phyloP scores from a whole-genome alignment of 2,888 invertebrate species.

The Sphaeridia pumilis region DNA sequence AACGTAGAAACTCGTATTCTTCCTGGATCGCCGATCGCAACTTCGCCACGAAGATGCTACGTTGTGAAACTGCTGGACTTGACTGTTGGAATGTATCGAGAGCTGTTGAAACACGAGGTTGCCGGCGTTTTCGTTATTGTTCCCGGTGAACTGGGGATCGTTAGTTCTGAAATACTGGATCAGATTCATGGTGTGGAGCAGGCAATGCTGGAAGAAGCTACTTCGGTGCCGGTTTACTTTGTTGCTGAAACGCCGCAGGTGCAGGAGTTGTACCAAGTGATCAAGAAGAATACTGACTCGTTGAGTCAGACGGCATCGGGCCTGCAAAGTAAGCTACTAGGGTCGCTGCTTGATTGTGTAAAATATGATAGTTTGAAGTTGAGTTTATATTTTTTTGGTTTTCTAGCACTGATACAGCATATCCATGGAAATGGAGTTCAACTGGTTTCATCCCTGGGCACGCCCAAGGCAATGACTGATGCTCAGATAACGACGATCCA shows the following conservation, averaged over 20 bases:
- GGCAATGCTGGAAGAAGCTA: conserved; percentile 66
- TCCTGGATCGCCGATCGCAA: conserved; percentile 31
- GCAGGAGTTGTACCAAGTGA: conserved; percentile 60
- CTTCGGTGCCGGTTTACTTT: conserved; percentile 78
- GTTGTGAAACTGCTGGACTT: conserved; percentile 56
- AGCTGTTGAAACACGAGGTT: conserved; percentile 58
- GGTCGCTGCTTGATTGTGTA: neutral
- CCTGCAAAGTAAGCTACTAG: conserved; percentile 48
- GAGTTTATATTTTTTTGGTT: neutral
- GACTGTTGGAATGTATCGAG: conserved; percentile 61
- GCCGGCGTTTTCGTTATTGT: conserved; percentile 76
- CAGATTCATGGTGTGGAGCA: conserved; percentile 69
- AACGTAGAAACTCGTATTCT: conserved; percentile 32
- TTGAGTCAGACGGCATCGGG: conserved; percentile 66
- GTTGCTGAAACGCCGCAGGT: conserved; percentile 61
- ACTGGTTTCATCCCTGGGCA: conserved; percentile 66
- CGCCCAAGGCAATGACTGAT: conserved; percentile 58
- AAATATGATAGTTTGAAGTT: too few species aligned
- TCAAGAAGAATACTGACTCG: conserved; percentile 55
- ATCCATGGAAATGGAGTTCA: conserved; percentile 94
- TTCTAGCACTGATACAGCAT: conserved; percentile 61
- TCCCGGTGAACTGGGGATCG: conserved; percentile 55
- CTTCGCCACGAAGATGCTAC: conserved; percentile 32
- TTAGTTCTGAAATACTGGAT: conserved; percentile 59
- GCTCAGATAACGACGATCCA: conserved; percentile 76